phyloP scores from a whole-genome alignment of 2,113 vertebrate species.

The Oncorhynchus masou region DNA sequence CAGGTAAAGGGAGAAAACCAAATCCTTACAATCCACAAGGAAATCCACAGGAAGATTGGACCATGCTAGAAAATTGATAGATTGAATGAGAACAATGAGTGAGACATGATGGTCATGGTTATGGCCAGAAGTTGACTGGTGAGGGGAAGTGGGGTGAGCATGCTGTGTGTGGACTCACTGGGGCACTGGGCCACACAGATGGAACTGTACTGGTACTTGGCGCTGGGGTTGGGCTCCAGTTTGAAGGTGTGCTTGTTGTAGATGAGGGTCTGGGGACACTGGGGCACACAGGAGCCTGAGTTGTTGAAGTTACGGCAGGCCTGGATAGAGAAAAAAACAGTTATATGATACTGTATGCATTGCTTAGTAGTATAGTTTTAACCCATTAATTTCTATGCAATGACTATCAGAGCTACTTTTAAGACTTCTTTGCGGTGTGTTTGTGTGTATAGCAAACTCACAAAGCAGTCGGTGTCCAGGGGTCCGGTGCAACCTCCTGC shows the following conservation, averaged over 20 bases:
- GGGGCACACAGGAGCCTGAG: conserved; percentile 85
- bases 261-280: conserved; percentile 85
- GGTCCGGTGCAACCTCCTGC: conserved; percentile 88
- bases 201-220: conserved; percentile 91
- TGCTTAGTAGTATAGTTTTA: not conserved
- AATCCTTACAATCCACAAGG: not conserved
- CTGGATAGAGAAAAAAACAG: conserved; percentile 56
- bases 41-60: not conserved
- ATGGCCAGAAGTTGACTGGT: not conserved
- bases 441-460: conserved; percentile 64
- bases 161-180: conserved; percentile 66
- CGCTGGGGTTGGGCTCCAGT: conserved; percentile 88
- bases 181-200: conserved; percentile 89
- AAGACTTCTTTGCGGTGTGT: not conserved
- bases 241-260: conserved; percentile 90
- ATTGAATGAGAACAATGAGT: not conserved
- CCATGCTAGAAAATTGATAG: not conserved
- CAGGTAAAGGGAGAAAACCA: no score
- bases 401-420: not conserved
- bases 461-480: conserved; percentile 86
- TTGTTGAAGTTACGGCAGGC: conserved; percentile 91
- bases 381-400: not conserved
- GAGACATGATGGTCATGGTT: not conserved
- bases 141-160: not conserved
- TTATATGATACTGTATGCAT: not conserved